These are phyloP conservation scores for Epinotia bilunana DNA, from an alignment of 2,888 invertebrate genomes.

Conservation along the genomic window DNA sequence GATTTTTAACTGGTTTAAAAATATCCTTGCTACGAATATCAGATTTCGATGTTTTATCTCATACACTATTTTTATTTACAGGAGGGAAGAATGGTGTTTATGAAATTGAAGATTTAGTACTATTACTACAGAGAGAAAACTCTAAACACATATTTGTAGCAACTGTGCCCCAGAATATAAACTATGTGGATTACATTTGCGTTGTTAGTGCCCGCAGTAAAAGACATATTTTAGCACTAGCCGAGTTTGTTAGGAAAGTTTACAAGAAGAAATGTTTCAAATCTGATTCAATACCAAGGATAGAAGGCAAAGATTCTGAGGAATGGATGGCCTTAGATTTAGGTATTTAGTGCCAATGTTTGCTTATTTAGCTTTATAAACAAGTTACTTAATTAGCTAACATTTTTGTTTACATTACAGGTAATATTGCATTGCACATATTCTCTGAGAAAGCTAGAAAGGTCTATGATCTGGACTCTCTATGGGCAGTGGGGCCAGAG, in stretches of 20 bases:
- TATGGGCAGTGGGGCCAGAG: constrained; percentile 95
- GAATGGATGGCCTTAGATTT: constrained; percentile 97
- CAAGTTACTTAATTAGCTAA: neutral
- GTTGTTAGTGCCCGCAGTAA: constrained; percentile 90
- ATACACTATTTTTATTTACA: constrained; percentile 67
- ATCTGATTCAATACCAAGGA: constrained; percentile 87
- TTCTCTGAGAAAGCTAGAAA: constrained; percentile 89
- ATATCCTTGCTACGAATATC: neutral
- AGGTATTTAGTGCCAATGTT: constrained; percentile 79
- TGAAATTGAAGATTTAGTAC: constrained; percentile 93
- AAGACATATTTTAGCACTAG: constrained; percentile 89
- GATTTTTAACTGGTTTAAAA: neutral
- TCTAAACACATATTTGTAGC: constrained; percentile 92
- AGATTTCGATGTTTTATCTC: neutral
- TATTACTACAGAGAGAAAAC: constrained; percentile 90
- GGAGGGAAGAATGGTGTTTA: constrained; percentile 94
- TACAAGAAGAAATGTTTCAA: constrained; percentile 88
- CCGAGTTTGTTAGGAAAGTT: constrained; percentile 89
- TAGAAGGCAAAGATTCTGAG: constrained; percentile 90
- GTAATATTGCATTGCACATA: constrained; percentile 96
- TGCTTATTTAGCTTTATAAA: neutral
- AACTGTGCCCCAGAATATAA: constrained; percentile 87
- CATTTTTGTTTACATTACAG: constrained; percentile 78
- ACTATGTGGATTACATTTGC: constrained; percentile 94
- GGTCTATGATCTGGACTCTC: constrained; percentile 93